Conservation (phyloP, 2,888 invertebrate species). For the Oligia latruncula region DNA sequence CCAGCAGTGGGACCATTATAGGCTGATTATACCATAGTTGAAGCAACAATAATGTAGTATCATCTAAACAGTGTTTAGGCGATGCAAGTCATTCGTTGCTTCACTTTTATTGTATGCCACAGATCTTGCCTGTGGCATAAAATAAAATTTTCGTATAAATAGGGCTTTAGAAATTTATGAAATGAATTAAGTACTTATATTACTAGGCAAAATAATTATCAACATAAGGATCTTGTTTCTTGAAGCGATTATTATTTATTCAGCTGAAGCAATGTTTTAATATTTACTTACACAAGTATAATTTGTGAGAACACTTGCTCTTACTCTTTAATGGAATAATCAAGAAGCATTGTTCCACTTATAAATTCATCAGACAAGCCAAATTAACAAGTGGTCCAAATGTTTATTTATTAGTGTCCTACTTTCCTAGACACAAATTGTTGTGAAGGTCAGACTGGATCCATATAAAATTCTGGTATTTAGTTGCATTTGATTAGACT, state of each 20-base stretch:
- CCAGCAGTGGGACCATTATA: too few species aligned
- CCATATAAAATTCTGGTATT: not conserved
- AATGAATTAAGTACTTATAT: too few species aligned
- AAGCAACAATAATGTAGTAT: not conserved
- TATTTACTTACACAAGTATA: not conserved
- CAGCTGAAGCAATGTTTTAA: not conserved
- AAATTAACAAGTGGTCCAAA: slow-evolving; percentile 7
- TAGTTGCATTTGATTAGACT: not conserved
- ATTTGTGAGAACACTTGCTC: not conserved
- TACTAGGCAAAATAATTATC: not conserved
- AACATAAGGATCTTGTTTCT: not conserved
- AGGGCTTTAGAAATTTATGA: not conserved
- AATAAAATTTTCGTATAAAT: not conserved
- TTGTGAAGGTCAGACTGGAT: not conserved
- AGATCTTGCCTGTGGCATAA: too few species aligned
- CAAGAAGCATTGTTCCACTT: slow-evolving; percentile 1
- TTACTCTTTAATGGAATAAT: not conserved
- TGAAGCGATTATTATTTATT: slow-evolving; percentile 5
- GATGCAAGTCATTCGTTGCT: not conserved
- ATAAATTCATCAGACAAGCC: not conserved
- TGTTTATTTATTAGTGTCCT: slow-evolving; percentile 27
- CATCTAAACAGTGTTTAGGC: not conserved
- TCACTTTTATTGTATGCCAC: not conserved
- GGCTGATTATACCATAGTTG: not conserved
- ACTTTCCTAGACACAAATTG: not conserved